Percentiles rank a stretch among this genome's conserved stretches.
phyloP scores from a whole-genome alignment of 37 sponge, comb jelly and placozoan species.

The Aplysina aerophoba region DNA sequence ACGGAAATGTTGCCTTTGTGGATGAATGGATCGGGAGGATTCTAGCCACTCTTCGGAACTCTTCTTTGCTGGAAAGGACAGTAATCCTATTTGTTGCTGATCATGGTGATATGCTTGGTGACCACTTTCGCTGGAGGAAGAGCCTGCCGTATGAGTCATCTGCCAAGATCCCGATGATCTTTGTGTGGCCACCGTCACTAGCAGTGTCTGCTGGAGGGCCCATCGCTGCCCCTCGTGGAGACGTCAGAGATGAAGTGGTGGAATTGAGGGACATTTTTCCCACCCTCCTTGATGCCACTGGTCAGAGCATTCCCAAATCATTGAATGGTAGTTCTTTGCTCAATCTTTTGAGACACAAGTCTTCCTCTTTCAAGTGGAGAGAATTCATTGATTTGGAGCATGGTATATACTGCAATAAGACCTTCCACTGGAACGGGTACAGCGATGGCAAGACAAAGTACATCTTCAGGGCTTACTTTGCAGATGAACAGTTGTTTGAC shows the following conservation, averaged over 20 bases:
- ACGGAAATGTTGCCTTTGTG: conserved; percentile 64
- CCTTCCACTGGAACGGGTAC: conserved; percentile 74
- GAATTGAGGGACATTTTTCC: conserved; percentile 75
- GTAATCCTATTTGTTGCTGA: conserved; percentile 75
- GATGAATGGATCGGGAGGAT: conserved; percentile 78
- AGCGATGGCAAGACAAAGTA: conserved; percentile 74
- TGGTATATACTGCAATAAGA: conserved; percentile 59
- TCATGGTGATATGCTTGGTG: conserved; percentile 83
- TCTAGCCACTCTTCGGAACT: conserved; percentile 22
- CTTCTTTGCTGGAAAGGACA: conserved; percentile 43
- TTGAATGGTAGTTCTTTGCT: conserved; percentile 64
- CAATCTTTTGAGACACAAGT: background rate
- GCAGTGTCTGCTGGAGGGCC: conserved; percentile 20
- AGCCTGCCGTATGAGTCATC: conserved; percentile 67
- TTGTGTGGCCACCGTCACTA: conserved; percentile 59
- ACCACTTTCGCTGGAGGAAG: conserved; percentile 75
- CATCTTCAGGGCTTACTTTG: conserved; percentile 70
- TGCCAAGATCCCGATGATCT: conserved; percentile 64
- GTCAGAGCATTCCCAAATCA: conserved; percentile 24
- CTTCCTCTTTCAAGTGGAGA: conserved; percentile 32
- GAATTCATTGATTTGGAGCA: conserved; percentile 71
- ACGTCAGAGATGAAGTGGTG: conserved; percentile 30
- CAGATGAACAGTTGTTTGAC: conserved; percentile 69
- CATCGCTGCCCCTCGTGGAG: conserved; percentile 43
- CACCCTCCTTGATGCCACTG: conserved; percentile 61